Percentiles rank a stretch among this genome's conserved stretches.
Conservation (phyloP, 2,113 vertebrate genomes). For the Hystrix cristata region DNA sequence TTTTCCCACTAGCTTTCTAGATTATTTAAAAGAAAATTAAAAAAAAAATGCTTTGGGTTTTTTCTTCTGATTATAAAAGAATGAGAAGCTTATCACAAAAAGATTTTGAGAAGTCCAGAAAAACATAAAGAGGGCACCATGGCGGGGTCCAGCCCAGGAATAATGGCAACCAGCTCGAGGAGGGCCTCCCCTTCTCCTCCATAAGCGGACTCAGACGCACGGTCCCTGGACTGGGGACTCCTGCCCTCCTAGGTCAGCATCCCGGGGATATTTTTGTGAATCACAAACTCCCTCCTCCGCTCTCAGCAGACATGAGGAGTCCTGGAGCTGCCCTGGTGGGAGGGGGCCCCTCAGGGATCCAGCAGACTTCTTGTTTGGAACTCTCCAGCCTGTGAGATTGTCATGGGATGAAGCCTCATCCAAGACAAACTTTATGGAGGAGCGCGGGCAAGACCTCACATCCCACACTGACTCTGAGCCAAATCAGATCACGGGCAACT, state of each 20-base stretch:
- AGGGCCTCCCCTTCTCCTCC: not conserved
- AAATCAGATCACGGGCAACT: constrained; percentile 62
- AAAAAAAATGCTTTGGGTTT: not conserved
- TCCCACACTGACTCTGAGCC: constrained; percentile 72
- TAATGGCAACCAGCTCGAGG: fast-evolving
- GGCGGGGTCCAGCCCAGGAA: not conserved
- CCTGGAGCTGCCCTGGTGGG: constrained; percentile 51
- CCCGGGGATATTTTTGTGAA: constrained; percentile 75
- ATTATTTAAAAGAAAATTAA: not conserved
- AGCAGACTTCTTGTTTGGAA: constrained; percentile 57
- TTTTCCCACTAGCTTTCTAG: constrained; percentile 51
- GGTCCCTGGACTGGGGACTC: not conserved
- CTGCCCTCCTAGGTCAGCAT: not conserved
- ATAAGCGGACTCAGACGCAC: not conserved
- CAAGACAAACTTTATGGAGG: constrained; percentile 80
- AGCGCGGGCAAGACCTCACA: constrained; percentile 76
- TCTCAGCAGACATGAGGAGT: not conserved
- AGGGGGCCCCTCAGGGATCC: constrained; percentile 1
- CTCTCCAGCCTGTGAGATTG: constrained; percentile 61
- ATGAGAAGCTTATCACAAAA: constrained; percentile 39
- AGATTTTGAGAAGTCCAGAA: not conserved
- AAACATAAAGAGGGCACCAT: not conserved
- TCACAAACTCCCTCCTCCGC: constrained; percentile 43
- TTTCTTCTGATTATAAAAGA: constrained; percentile 28
- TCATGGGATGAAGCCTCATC: constrained; percentile 72